Percentiles rank a stretch among this genome's conserved stretches.
These are phyloP conservation scores for Elysia chlorotica DNA, from an alignment of 1,140 invertebrate genomes.

Conservation along the genomic window DNA sequence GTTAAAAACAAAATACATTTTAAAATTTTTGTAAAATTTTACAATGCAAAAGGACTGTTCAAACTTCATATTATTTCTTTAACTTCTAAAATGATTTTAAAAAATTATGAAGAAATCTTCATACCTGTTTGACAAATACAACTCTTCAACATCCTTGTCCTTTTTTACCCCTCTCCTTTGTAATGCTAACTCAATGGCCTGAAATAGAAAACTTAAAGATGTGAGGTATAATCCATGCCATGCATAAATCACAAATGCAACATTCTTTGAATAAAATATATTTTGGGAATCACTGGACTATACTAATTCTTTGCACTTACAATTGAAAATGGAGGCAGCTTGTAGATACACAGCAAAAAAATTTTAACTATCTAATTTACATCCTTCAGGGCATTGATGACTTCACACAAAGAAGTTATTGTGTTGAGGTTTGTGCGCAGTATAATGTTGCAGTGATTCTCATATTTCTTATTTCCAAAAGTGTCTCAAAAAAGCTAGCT, in stretches of 20 bases:
- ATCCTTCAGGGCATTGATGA: background rate
- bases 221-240: slow-evolving; percentile 1
- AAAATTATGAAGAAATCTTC: slow-evolving; percentile 1
- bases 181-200: slow-evolving; percentile 39
- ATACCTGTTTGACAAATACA: slow-evolving; percentile 50
- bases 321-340: background rate
- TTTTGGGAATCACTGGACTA: background rate
- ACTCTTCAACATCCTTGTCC: slow-evolving; percentile 53
- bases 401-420: too few species aligned
- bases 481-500: too few species aligned
- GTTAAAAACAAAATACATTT: background rate
- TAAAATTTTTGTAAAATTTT: background rate
- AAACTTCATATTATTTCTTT: background rate
- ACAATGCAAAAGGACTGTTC: background rate
- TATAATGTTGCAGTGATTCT: too few species aligned
- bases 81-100: background rate
- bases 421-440: too few species aligned
- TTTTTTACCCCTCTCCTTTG: slow-evolving; percentile 41
- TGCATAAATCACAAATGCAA: background rate
- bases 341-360: background rate
- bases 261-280: background rate
- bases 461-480: too few species aligned
- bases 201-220: too few species aligned
- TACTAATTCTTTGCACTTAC: background rate
- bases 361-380: background rate